Evolutionary conservation across 2,888 invertebrate genomes (phyloP), one percentile per base, ranked within the genome.

Genomic region (Folsomia manolachei): DNA sequence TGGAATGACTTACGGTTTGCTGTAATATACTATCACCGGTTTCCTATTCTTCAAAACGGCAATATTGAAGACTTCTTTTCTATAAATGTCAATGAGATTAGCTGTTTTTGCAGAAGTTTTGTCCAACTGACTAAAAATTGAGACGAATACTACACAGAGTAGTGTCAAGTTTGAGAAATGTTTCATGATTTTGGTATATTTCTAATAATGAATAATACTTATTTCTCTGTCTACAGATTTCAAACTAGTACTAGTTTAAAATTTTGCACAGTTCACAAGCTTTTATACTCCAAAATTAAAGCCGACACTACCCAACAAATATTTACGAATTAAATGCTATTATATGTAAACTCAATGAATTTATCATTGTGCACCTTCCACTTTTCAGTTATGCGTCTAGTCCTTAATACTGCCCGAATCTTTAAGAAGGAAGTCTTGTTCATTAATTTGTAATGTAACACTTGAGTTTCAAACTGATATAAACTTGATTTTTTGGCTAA

Each of bases 21-120:
- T 66, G 63, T 71, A 75, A 52, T 73, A 73, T 27, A 77, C 74
- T 23, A 77, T 27, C 39, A 77, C 77, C n/a, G 75, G 75, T 27
- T 75, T 75, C 61, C 71, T 56, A 56, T 75, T 75, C 53, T 71
- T 72, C n/a, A 77, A 62, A 52, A 77, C 75, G 21, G 75, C 77
- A 63, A 71, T 71, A 53, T 75, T 67, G 61, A 77, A 77, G 11
- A 77, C 77, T 63, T 67, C 69, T 24, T 71, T 71, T 4, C 70
- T 51, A 27, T 77, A 77, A 53, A 77, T 39, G 19, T 75, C 71
- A 19, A 77, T 75, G 14, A 73, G 52, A 24, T 77, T 77, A 11
- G 65, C 51, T n/a, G 65, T 71, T 51, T 73, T 73, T 27, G 71
- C 73, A 39, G 69, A 68, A n/a, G 56, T 60, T n/a, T n/a, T n/a